phyloP scores from a whole-genome alignment of 2,113 vertebrate genomes.

The Rallus limicola region DNA sequence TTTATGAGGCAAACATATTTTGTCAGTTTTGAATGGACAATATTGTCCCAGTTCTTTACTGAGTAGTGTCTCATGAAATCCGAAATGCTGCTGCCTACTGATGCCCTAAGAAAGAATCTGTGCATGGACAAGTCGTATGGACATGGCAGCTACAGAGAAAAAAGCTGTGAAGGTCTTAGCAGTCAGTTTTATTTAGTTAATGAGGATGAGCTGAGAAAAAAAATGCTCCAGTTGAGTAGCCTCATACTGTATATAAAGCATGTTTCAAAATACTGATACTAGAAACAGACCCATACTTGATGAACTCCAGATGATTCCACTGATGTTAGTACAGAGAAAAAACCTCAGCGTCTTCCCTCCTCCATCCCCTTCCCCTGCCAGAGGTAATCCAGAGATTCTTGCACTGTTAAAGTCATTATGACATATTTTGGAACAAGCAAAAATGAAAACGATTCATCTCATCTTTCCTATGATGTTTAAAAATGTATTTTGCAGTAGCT shows the following conservation, averaged over 20 bases:
- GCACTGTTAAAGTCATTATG: conserved; percentile 58
- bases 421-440: conserved; percentile 38
- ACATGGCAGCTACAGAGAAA: neutral
- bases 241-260: neutral
- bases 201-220: neutral
- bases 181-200: neutral
- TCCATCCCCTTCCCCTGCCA: neutral
- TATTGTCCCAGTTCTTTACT: neutral
- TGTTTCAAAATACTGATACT: conserved; percentile 57
- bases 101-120: neutral
- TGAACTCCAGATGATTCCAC: conserved; percentile 61
- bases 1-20: neutral
- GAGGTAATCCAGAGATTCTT: conserved; percentile 59
- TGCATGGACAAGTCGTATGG: neutral
- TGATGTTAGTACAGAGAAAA: conserved; percentile 31
- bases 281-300: conserved; percentile 55
- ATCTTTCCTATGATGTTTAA: conserved; percentile 55
- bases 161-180: neutral
- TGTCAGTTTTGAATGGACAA: neutral
- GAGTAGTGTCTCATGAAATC: neutral
- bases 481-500: conserved; percentile 63
- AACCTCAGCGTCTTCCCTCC: neutral
- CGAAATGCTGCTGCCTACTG: neutral
- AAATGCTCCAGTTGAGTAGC: neutral
- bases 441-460: conserved; percentile 46